A percentile compares a stretch with the other conserved stretches of the same genome.
These are phyloP conservation scores for Mungos mungo DNA, from an alignment of 2,113 vertebrate genomes.

Conservation along the genomic window DNA sequence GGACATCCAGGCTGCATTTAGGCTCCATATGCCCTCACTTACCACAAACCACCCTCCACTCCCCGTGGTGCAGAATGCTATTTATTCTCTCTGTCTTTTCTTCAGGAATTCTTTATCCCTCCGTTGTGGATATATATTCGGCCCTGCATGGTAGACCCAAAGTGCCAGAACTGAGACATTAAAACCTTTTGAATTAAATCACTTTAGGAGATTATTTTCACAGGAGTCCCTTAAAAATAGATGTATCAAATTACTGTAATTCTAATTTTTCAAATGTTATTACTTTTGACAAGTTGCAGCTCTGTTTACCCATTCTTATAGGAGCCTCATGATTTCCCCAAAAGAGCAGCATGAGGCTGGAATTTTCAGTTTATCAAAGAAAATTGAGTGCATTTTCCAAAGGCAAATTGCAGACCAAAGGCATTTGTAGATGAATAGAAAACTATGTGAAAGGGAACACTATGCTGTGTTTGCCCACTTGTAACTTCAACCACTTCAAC, in stretches of 20 bases:
- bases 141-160: not conserved
- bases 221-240: constrained; percentile 51
- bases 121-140: not conserved
- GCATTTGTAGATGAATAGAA: constrained; percentile 70
- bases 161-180: not conserved
- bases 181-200: constrained; percentile 46
- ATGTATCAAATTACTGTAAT: constrained; percentile 69
- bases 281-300: constrained; percentile 45
- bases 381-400: constrained; percentile 68
- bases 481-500: constrained; percentile 9
- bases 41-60: not conserved
- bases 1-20: not conserved
- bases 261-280: constrained; percentile 67
- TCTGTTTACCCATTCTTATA: constrained; percentile 49
- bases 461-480: constrained; percentile 57
- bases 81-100: not conserved
- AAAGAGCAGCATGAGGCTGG: constrained; percentile 66
- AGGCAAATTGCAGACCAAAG: constrained; percentile 72
- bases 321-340: constrained; percentile 36
- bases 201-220: constrained; percentile 63
- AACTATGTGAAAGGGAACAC: constrained; percentile 50
- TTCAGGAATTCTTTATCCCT: not conserved
- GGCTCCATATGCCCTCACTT: not conserved
- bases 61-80: not conserved
- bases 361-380: constrained; percentile 70